phyloP scores from a whole-genome alignment of 2,888 invertebrate species.

The Chymomyza fuscimana region DNA sequence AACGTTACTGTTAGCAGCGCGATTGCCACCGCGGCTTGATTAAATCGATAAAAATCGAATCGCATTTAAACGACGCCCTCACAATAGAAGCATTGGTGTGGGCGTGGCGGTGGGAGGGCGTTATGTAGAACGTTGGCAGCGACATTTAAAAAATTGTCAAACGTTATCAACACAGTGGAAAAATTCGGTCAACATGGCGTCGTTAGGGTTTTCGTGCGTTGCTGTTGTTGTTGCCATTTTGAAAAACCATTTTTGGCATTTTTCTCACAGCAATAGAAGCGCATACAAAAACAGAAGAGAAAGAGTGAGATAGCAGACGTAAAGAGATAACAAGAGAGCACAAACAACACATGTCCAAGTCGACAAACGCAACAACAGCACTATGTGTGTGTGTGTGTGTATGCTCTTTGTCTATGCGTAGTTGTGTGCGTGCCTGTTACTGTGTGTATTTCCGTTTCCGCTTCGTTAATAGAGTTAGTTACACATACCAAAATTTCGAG shows the following conservation, averaged over 20 bases:
- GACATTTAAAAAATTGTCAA: slow-evolving; percentile 52
- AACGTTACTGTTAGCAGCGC: not conserved
- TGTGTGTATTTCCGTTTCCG: slow-evolving; percentile 67
- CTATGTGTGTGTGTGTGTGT: slow-evolving; percentile 18
- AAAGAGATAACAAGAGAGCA: not conserved
- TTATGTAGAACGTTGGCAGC: not conserved
- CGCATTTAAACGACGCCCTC: slow-evolving; percentile 60
- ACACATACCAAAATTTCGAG: slow-evolving; percentile 58
- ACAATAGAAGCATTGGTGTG: slow-evolving; percentile 60
- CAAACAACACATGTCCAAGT: slow-evolving; percentile 31
- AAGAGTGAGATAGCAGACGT: slow-evolving; percentile 14
- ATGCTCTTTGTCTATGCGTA: slow-evolving; percentile 22
- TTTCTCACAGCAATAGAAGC: not conserved
- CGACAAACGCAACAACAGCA: not conserved
- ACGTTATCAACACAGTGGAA: slow-evolving; percentile 55
- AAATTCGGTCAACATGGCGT: slow-evolving; percentile 66
- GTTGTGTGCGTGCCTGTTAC: slow-evolving; percentile 8
- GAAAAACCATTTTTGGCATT: slow-evolving; percentile 5
- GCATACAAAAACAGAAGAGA: slow-evolving; percentile 11
- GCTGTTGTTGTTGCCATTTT: slow-evolving; percentile 19
- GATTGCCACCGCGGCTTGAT: slow-evolving; percentile 52
- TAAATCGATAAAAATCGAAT: slow-evolving; percentile 74
- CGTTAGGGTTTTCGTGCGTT: slow-evolving; percentile 28
- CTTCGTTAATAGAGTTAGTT: slow-evolving; percentile 77
- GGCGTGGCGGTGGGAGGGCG: not conserved